A percentile compares a stretch with the other conserved stretches of the same genome.
phyloP scores from a whole-genome alignment of 2,888 invertebrate genomes.

The Parnassius glacialis region DNA sequence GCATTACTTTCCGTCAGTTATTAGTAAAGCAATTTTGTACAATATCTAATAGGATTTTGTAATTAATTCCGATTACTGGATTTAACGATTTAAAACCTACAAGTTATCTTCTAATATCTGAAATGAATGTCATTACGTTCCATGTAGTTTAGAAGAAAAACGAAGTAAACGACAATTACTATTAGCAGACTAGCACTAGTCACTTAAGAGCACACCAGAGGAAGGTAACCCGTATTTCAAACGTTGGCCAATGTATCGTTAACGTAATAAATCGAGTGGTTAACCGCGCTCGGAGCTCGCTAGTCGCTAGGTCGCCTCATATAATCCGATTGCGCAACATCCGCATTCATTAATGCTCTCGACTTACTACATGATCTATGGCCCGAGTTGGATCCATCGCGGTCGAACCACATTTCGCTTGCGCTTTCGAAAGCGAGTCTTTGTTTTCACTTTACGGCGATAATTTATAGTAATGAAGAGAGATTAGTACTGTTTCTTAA shows the following conservation, averaged over 20 bases:
- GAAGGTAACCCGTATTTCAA: constrained; percentile 26
- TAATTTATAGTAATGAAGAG: constrained; percentile 69
- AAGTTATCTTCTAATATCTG: no score
- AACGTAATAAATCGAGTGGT: constrained; percentile 31
- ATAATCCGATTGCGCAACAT: constrained; percentile 48
- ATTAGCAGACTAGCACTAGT: not conserved
- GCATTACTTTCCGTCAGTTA: no score
- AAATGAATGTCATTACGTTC: no score
- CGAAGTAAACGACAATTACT: not conserved
- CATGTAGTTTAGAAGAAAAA: no score
- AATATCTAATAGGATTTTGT: no score
- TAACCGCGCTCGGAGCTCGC: constrained; percentile 27
- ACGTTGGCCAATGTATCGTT: constrained; percentile 31
- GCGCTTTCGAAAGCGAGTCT: constrained; percentile 73
- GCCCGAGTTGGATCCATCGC: constrained; percentile 33
- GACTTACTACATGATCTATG: constrained; percentile 29
- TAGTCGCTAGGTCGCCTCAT: constrained; percentile 24
- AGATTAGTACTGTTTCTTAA: not conserved
- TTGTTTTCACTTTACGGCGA: constrained; percentile 70
- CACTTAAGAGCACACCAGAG: constrained; percentile 16
- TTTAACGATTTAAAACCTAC: no score
- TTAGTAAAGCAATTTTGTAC: no score
- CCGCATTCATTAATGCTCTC: constrained; percentile 56
- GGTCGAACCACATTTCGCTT: constrained; percentile 55
- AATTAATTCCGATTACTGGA: no score